Conservation (phyloP, 2,888 invertebrate species). For the Clivina fossor region DNA sequence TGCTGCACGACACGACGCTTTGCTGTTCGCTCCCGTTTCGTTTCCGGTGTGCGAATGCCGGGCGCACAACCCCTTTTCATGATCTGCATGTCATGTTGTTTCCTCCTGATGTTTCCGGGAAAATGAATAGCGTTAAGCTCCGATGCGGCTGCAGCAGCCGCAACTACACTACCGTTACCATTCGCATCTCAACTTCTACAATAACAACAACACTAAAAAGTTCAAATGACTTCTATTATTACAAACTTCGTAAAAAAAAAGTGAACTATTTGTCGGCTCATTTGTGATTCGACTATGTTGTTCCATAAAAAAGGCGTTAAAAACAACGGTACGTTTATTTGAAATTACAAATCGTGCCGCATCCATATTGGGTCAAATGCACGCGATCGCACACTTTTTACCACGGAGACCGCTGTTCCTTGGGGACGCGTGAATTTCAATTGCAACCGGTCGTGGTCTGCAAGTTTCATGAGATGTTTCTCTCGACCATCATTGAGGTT, state of each 20-base stretch:
- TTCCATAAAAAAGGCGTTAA: constrained; percentile 21
- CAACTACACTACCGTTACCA: background rate
- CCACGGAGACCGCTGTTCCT: constrained; percentile 38
- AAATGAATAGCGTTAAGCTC: constrained; percentile 41
- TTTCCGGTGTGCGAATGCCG: constrained; percentile 40
- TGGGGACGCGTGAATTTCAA: constrained; percentile 34
- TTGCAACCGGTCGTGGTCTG: constrained; percentile 35
- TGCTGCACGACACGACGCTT: constrained; percentile 32
- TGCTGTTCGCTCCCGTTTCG: constrained; percentile 41
- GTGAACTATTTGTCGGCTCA: constrained; percentile 4
- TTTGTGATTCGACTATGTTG: background rate
- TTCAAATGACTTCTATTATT: no score
- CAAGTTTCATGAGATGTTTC: constrained; percentile 35
- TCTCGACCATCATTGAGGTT: constrained; percentile 32
- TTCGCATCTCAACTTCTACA: constrained; percentile 1
- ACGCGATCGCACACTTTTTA: constrained; percentile 9
- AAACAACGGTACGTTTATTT: constrained; percentile 21
- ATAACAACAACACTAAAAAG: no score
- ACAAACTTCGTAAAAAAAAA: constrained; percentile 12
- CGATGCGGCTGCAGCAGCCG: constrained; percentile 33
- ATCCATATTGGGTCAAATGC: constrained; percentile 25
- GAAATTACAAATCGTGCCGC: constrained; percentile 25
- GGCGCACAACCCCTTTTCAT: constrained; percentile 31
- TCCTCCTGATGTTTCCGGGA: constrained; percentile 40
- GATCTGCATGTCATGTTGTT: constrained; percentile 46